Percentiles rank a stretch among this genome's conserved stretches.
phyloP scores from a whole-genome alignment of 2,797 vertebrate genomes.

The Nyctalus aviator region DNA sequence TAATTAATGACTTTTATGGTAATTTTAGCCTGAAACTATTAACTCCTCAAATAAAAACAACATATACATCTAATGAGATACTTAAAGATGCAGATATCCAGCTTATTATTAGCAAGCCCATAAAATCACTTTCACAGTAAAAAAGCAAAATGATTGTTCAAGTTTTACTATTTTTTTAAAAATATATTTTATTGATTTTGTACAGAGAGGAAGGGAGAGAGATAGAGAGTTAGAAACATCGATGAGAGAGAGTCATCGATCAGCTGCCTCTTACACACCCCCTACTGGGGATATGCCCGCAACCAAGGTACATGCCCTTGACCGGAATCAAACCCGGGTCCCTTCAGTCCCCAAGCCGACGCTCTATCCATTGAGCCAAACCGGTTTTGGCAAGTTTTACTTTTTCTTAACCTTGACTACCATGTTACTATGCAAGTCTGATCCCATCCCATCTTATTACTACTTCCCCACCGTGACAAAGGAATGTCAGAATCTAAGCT shows the following conservation, averaged over 20 bases:
- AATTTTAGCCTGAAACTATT: neutral
- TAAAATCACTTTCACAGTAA: neutral
- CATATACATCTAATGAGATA: neutral
- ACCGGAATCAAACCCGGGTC: too few species aligned
- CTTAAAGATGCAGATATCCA: neutral
- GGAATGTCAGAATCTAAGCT: neutral
- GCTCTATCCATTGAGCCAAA: too few species aligned
- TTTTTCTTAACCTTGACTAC: neutral
- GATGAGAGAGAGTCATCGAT: too few species aligned
- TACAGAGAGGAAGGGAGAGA: too few species aligned
- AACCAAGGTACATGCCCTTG: too few species aligned
- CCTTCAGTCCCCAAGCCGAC: too few species aligned
- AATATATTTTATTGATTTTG: too few species aligned
- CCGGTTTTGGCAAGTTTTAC: neutral
- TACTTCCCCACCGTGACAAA: neutral
- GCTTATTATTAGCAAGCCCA: neutral
- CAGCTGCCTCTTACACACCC: too few species aligned
- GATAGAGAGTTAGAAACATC: too few species aligned
- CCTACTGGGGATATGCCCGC: too few species aligned
- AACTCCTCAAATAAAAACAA: neutral
- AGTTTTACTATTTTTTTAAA: neutral
- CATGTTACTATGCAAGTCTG: neutral
- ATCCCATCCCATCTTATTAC: neutral
- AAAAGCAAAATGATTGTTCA: neutral
- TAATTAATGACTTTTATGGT: neutral